Percentiles rank a stretch among this genome's conserved stretches.
These are phyloP conservation scores for Myathropa florea DNA, from an alignment of 2,888 invertebrate species.

Conservation along the genomic window DNA sequence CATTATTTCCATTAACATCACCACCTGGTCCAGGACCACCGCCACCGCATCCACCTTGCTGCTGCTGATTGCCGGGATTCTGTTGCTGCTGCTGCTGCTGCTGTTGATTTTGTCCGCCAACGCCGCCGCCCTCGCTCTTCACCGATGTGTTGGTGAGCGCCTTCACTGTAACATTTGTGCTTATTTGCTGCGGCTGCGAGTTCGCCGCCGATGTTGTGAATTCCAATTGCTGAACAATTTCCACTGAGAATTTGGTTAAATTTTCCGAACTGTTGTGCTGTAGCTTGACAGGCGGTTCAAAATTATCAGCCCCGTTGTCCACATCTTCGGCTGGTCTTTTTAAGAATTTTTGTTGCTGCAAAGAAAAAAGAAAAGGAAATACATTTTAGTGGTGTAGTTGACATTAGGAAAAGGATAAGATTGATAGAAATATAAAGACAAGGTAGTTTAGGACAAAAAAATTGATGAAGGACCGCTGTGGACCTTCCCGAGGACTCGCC, in stretches of 20 bases:
- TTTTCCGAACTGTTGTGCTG: slow-evolving; percentile 81
- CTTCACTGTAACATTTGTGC: slow-evolving; percentile 95
- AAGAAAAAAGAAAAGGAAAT: slow-evolving; percentile 31
- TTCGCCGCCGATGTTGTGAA: slow-evolving; percentile 93
- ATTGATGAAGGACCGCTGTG: too few relatives aligned
- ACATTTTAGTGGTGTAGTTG: not conserved
- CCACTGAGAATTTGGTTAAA: slow-evolving; percentile 91
- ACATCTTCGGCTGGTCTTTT: slow-evolving; percentile 87
- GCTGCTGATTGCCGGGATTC: slow-evolving; percentile 72
- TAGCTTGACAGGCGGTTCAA: slow-evolving; percentile 89
- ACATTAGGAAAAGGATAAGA: slow-evolving; percentile 1
- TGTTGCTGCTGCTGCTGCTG: slow-evolving; percentile 61
- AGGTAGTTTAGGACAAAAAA: too few relatives aligned
- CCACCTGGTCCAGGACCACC: slow-evolving; percentile 73
- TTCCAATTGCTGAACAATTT: slow-evolving; percentile 95
- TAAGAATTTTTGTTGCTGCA: slow-evolving; percentile 92
- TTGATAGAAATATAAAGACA: not conserved
- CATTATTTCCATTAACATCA: slow-evolving; percentile 72
- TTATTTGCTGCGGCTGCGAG: slow-evolving; percentile 93
- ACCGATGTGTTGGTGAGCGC: slow-evolving; percentile 85
- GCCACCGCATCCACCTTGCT: slow-evolving; percentile 75
- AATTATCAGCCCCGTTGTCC: slow-evolving; percentile 80
- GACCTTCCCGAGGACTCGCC: too few relatives aligned
- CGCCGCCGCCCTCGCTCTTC: slow-evolving; percentile 79
- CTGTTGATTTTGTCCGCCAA: slow-evolving; percentile 72